These are phyloP conservation scores for Sebastiscus tertius DNA, from an alignment of 2,797 vertebrate species.

Conservation along the genomic window DNA sequence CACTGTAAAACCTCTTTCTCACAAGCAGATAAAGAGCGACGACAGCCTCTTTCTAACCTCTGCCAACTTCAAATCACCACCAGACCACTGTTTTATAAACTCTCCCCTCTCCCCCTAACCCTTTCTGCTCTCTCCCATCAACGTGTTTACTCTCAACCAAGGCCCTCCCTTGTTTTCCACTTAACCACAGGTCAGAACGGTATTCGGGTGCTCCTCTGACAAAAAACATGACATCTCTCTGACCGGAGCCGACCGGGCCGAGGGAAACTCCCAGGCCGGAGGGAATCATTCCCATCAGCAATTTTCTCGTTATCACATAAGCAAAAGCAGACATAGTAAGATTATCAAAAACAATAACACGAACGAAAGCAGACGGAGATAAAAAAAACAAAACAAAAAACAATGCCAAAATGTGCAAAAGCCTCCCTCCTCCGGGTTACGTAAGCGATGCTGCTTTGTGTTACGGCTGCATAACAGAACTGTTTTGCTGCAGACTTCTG, in stretches of 20 bases:
- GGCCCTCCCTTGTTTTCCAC: conserved; percentile 12
- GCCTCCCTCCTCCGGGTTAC: conserved; percentile 23
- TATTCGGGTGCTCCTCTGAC: background rate
- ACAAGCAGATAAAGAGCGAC: conserved; percentile 42
- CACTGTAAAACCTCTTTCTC: conserved; percentile 47
- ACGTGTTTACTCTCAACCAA: conserved; percentile 29
- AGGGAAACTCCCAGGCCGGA: conserved; percentile 34
- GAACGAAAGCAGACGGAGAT: conserved; percentile 11
- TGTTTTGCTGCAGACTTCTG: conserved; percentile 68
- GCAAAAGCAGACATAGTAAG: conserved; percentile 34
- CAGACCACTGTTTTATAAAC: conserved; percentile 11
- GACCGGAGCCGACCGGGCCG: background rate
- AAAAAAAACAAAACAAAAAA: background rate
- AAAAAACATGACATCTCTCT: conserved; percentile 11
- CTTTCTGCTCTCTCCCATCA: conserved; percentile 11
- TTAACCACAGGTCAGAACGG: conserved; percentile 22
- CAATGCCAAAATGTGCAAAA: conserved; percentile 8
- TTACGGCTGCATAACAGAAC: conserved; percentile 36
- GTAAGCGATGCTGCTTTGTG: conserved; percentile 60
- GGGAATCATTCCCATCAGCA: conserved; percentile 33
- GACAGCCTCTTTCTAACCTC: conserved; percentile 38
- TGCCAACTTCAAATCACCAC: conserved; percentile 43
- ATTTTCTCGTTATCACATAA: conserved; percentile 25
- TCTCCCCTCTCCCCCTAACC: background rate
- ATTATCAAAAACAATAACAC: conserved; percentile 7